Evolutionary conservation across 2,113 vertebrate genomes (phyloP), one percentile per base, ranked within the genome.

Genomic region (Festucalex cinctus): DNA sequence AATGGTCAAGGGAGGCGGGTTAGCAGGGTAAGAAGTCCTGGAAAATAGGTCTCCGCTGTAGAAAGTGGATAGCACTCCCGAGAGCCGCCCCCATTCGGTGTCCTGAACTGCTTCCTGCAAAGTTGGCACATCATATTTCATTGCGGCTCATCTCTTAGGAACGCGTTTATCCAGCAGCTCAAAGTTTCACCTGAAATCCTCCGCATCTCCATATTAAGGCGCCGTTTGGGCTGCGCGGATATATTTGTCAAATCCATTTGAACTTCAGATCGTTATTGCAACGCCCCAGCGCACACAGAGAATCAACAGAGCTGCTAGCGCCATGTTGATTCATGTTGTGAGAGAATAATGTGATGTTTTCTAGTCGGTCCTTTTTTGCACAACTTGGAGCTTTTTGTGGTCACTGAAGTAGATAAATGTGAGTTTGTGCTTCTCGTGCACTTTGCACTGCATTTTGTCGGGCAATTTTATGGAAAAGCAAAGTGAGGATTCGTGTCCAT

Each of bases 231-330:
- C 62, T 41, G 58, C 63, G 17, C 53, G 69, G 49, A 78, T 9
- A 20, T 70, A 79, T 80, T 77, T 79, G 53, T 80, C 54, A 79
- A 73, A 77, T 74, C 71, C 43, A 58, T 77, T 73, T 83, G 75
- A 83, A 81, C 67, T 74, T 63, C 67, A 74, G 69, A 70, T 28
- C 64, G 39, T 13, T 19, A 3, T 32, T 1, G 41, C 75, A 63
- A 53, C 68, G 75, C 69, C 48, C 16, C 35, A 67, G 32, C 43
- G 57, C 78, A 73, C 56, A 43, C 28, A 36, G 2, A 43, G 56
- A 41, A 26, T 1, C 74, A 65, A n/a, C 67, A 68, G 41, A 73
- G 63, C 62, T 68, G 36, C 22, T 24, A 68, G 58, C 69, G 36
- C 68, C 56, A 24, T 65, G 67, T 73, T 54, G 63, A 71, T 65